These are phyloP conservation scores for Lamproptera curius DNA, from an alignment of 2,888 invertebrate genomes.

Conservation along the genomic window DNA sequence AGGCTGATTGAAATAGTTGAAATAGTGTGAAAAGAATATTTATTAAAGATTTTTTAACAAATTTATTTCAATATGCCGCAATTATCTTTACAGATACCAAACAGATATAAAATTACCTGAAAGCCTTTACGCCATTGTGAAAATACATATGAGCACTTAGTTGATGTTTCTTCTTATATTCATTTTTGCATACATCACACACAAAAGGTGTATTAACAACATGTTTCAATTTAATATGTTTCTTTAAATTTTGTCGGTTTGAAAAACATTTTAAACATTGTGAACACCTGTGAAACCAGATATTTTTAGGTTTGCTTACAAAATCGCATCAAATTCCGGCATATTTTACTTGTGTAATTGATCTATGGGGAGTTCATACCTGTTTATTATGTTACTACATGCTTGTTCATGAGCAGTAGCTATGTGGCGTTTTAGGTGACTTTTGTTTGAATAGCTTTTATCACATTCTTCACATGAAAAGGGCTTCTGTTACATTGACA, in stretches of 20 bases:
- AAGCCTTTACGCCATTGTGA: slow-evolving; percentile 72
- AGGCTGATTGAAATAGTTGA: too few relatives aligned
- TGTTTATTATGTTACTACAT: slow-evolving; percentile 45
- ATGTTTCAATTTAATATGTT: slow-evolving; percentile 76
- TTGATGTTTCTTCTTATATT: slow-evolving; percentile 77
- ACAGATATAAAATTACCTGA: slow-evolving; percentile 38
- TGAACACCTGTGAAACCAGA: slow-evolving; percentile 53
- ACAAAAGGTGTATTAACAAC: slow-evolving; percentile 49
- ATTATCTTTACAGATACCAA: too few relatives aligned
- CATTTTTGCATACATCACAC: slow-evolving; percentile 69
- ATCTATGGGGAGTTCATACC: too few relatives aligned
- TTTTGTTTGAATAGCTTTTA: slow-evolving; percentile 79
- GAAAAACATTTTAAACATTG: slow-evolving; percentile 71
- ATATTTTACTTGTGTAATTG: too few relatives aligned
- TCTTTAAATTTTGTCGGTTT: slow-evolving; percentile 74
- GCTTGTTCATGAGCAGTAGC: slow-evolving; percentile 60
- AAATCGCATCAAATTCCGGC: too few relatives aligned
- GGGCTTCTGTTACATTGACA: slow-evolving; percentile 69
- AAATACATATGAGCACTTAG: slow-evolving; percentile 75
- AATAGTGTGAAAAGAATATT: too few relatives aligned
- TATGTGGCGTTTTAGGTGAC: slow-evolving; percentile 80
- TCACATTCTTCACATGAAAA: slow-evolving; percentile 79
- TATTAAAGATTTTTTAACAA: too few relatives aligned
- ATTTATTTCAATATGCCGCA: too few relatives aligned
- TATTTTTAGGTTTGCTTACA: too few relatives aligned